phyloP scores from a whole-genome alignment of 1,140 invertebrate genomes.

The Nephila pilipes region DNA sequence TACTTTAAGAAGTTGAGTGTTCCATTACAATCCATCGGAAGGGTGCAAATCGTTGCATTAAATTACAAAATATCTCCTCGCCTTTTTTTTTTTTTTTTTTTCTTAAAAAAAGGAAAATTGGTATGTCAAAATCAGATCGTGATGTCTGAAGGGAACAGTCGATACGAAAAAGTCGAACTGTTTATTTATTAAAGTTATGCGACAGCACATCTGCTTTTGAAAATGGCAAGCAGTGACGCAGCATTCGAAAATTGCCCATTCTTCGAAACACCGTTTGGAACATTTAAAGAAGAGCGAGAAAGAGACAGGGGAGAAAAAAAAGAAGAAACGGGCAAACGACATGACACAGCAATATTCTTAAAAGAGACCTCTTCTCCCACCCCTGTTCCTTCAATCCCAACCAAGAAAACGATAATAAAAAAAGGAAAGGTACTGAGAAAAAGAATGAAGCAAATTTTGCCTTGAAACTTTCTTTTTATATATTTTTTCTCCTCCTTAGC shows the following conservation, averaged over 20 bases:
- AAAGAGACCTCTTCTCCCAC: background rate
- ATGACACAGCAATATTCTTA: constrained; percentile 70
- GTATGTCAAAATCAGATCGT: constrained; percentile 41
- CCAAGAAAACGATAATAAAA: background rate
- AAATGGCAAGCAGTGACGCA: constrained; percentile 38
- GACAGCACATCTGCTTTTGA: constrained; percentile 62
- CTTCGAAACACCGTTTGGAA: constrained; percentile 57
- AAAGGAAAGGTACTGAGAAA: constrained; percentile 1
- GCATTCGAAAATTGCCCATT: constrained; percentile 52
- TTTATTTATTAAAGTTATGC: constrained; percentile 70
- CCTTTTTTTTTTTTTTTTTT: background rate
- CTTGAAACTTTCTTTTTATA: background rate
- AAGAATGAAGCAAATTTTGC: constrained; percentile 66
- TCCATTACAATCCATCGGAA: background rate
- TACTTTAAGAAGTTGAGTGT: constrained; percentile 3
- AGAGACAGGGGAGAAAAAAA: background rate
- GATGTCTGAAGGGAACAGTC: constrained; percentile 27
- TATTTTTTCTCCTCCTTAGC: background rate
- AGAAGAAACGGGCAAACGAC: constrained; percentile 20
- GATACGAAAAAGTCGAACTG: constrained; percentile 29
- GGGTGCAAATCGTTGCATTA: background rate
- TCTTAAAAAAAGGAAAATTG: background rate
- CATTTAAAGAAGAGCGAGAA: background rate
- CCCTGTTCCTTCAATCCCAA: background rate
- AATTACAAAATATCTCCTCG: background rate